Conservation (phyloP, 2,113 vertebrate genomes). For the Cebus imitator region DNA sequence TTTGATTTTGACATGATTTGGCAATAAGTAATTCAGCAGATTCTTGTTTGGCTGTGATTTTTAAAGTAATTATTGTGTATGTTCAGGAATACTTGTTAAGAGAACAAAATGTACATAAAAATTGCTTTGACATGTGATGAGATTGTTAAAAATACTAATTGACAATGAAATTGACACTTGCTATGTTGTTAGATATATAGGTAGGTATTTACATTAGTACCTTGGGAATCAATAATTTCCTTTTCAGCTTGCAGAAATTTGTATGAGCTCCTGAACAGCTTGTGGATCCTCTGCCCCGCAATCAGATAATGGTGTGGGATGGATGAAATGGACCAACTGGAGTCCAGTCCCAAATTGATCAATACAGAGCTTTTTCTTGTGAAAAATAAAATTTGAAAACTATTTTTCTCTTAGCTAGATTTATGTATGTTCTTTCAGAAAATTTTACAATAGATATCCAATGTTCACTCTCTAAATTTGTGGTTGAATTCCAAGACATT, state of each 20-base stretch:
- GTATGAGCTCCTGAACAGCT: not conserved
- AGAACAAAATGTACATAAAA: not conserved
- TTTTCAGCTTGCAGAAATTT: not conserved
- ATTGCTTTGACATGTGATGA: not conserved
- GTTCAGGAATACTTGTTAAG: not conserved
- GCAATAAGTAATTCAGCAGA: not conserved
- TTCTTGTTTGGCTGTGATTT: not conserved
- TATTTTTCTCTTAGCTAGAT: not conserved
- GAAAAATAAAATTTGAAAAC: not conserved
- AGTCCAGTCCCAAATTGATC: not conserved
- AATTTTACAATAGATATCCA: not conserved
- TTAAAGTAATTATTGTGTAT: not conserved
- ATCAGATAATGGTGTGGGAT: not conserved
- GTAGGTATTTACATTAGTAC: not conserved
- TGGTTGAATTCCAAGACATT: not conserved
- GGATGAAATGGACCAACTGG: not conserved
- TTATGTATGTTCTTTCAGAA: conserved; percentile 9
- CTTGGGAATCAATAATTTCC: not conserved
- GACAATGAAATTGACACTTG: not conserved
- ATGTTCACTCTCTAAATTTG: not conserved
- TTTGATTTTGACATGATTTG: conserved; percentile 24
- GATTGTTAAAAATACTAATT: not conserved
- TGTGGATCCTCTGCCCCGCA: not conserved
- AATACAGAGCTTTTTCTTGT: not conserved
- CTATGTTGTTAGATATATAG: not conserved